Evolutionary conservation across 2,888 invertebrate genomes (phyloP).

Genomic region (Agrochola litura): DNA sequence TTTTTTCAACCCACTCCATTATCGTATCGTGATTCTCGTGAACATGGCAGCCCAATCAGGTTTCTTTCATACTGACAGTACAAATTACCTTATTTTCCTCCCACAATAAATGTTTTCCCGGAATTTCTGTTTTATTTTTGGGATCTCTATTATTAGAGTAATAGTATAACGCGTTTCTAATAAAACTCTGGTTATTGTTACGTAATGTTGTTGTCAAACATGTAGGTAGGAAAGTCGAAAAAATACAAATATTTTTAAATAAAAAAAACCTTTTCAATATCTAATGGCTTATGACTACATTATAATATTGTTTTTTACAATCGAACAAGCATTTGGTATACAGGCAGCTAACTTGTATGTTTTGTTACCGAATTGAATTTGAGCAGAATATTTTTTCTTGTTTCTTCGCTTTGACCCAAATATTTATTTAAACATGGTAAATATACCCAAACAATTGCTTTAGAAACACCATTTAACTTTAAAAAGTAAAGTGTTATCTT

Average conservation of each 20-base stretch:
- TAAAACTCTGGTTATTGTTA: neutral
- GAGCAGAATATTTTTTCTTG: neutral
- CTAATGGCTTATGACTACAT: neutral
- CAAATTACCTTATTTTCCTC: conserved; percentile 71
- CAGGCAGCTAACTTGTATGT: neutral
- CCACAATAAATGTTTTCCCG: conserved; percentile 47
- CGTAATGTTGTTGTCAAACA: neutral
- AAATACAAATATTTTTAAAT: neutral
- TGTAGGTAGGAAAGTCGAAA: neutral
- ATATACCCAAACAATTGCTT: neutral
- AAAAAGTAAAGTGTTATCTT: neutral
- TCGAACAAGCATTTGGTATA: neutral
- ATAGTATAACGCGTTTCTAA: conserved; percentile 4
- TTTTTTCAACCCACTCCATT: conserved; percentile 43
- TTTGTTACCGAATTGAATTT: neutral
- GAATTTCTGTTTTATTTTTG: conserved; percentile 24
- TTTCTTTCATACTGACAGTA: conserved; percentile 70
- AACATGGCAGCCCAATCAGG: conserved; percentile 72
- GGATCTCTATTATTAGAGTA: conserved; percentile 10
- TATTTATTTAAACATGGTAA: neutral
- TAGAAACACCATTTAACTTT: neutral
- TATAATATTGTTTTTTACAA: neutral
- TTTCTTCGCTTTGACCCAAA: neutral
- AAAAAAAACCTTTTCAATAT: neutral
- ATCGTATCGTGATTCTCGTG: conserved; percentile 56